Evolutionary conservation across 2,113 vertebrate species (phyloP).

Genomic region (Tachycineta bicolor): DNA sequence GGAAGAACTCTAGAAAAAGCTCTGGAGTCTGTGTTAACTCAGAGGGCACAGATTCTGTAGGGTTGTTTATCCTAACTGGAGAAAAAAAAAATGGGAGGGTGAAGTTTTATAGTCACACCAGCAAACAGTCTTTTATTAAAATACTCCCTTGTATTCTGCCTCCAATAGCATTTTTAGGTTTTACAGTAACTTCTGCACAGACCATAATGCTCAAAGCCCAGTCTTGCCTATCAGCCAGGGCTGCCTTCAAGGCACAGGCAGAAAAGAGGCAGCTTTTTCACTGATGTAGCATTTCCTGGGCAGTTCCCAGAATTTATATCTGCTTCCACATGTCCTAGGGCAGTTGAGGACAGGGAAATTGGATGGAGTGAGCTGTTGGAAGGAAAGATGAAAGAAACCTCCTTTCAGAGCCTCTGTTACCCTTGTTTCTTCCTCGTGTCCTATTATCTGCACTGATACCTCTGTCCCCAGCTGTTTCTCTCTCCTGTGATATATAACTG

Average conservation of each 20-base stretch:
- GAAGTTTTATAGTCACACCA: not conserved
- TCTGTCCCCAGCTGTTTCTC: not conserved
- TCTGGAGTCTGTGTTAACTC: not conserved
- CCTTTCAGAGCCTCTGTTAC: not conserved
- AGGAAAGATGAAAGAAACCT: not conserved
- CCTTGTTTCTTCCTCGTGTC: not conserved
- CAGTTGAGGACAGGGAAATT: not conserved
- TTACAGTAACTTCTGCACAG: not conserved
- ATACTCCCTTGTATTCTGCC: not conserved
- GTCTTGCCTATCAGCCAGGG: not conserved
- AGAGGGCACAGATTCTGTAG: not conserved
- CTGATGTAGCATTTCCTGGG: not conserved
- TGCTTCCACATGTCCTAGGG: not conserved
- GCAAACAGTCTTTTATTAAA: not conserved
- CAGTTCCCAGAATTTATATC: not conserved
- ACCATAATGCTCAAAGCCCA: not conserved
- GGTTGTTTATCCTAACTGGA: not conserved
- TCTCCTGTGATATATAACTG: not conserved
- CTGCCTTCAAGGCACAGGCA: not conserved
- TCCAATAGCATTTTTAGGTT: not conserved
- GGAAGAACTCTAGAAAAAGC: not conserved
- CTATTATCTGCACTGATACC: not conserved
- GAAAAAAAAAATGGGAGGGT: not conserved
- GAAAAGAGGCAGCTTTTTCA: not conserved
- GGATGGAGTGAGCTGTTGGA: not conserved